Base-by-base conservation (phyloP, 1,140 invertebrate genomes). In the Drosophila asahinai region DNA sequence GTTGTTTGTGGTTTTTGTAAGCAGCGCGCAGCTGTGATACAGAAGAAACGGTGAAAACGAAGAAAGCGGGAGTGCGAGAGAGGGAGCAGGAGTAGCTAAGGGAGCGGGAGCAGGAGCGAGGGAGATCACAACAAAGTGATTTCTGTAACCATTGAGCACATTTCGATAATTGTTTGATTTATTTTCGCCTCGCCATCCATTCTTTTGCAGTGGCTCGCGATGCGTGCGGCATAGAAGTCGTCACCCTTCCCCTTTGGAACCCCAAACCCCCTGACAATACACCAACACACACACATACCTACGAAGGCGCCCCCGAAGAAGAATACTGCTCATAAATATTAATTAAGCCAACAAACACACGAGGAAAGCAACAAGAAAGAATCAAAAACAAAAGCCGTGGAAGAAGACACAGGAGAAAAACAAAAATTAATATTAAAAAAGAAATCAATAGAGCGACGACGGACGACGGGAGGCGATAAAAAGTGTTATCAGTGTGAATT, bases 171-270 rank as follows among this genome's bases (percentile, higher is more conserved):
- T 68, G 54, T 58, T 67, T 64, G 47, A 68, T 65, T 47, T 61
- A 74, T 77, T 66, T 65, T 57, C 19, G 54, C 9, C 33, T 55
- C 33, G 22, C 33, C 55, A 54, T 51, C 68, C 5, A 4, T 25
- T 38, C 40, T 78, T 63, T 87, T 90, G 59, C 70, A 89, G 84
- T 72, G 61, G 57, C 77, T 81, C 61, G 59, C 76, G 63, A 90
- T 84, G 84, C 78, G 81, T 90, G 84, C 86, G 84, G 84, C 86
- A 83, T 89, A 89, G 74, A 84, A 90, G 62, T 64, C 60, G 55
- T 80, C 74, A 62, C 74, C 64, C 75, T 57, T 57, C 63, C 75
- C 72, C 78, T 40, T 57, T 57, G 54, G 67, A 82, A 61, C 68
- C 63, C 63, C 68, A 60, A 66, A 83, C 55, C 78, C 63, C 81